Conservation (phyloP, 2,113 vertebrate species). For the Brachypodius melanocephalos region DNA sequence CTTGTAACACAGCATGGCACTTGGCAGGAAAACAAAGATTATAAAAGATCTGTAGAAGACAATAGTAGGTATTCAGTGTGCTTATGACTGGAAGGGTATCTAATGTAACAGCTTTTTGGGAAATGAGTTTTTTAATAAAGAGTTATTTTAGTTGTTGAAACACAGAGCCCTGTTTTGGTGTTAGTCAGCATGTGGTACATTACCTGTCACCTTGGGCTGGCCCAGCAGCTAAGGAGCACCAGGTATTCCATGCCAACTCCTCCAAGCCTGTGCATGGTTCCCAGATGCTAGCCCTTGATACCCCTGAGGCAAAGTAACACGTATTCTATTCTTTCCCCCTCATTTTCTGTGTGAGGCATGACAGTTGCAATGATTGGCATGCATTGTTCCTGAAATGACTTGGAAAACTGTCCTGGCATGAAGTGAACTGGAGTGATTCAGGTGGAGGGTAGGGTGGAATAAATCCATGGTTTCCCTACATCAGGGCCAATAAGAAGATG, state of each 20-base stretch:
- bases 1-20: neutral
- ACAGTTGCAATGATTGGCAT: conserved; percentile 13
- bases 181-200: neutral
- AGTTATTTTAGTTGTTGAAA: neutral
- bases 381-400: neutral
- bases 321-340: neutral
- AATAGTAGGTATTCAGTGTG: neutral
- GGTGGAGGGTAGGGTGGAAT: neutral
- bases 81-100: neutral
- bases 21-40: neutral
- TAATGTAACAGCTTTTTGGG: neutral
- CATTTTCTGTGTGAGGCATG: conserved; percentile 35
- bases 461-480: neutral
- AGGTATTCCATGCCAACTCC: neutral
- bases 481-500: neutral
- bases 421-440: conserved; percentile 16
- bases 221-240: neutral
- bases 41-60: neutral
- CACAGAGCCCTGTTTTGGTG: neutral
- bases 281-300: neutral
- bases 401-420: conserved; percentile 13
- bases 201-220: neutral
- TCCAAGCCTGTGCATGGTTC: neutral
- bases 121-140: neutral
- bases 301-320: neutral